Evolutionary conservation across 2,113 vertebrate genomes (phyloP).

Genomic region (Myotis brandtii): DNA sequence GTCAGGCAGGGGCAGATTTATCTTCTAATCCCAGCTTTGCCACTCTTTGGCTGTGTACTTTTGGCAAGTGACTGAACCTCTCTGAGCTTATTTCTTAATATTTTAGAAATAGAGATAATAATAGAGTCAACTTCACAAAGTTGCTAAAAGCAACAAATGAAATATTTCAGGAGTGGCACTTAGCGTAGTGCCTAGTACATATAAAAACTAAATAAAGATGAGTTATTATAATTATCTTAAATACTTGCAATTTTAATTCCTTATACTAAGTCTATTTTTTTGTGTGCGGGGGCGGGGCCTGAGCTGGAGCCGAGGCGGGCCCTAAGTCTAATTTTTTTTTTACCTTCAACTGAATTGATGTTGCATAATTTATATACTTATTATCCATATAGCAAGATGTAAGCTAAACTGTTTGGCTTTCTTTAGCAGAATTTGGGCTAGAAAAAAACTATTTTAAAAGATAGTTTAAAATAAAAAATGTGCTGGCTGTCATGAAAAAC

Average conservation of each 20-base stretch:
- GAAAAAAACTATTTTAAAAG: neutral
- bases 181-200: neutral
- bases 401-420: neutral
- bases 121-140: neutral
- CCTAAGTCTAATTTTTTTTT: neutral
- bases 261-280: neutral
- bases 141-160: conserved; percentile 33
- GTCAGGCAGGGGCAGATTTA: neutral
- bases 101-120: conserved; percentile 10
- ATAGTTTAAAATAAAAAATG: neutral
- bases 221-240: conserved; percentile 1
- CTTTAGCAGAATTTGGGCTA: neutral
- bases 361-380: neutral
- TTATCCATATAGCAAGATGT: neutral
- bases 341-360: neutral
- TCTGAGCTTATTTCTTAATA: neutral
- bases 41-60: neutral
- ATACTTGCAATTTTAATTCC: neutral
- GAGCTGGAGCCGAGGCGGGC: no score
- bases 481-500: neutral
- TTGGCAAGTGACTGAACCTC: neutral
- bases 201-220: neutral
- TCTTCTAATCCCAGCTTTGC: neutral
- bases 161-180: neutral
- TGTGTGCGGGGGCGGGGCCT: no score